Evolutionary conservation across 2,113 vertebrate species (phyloP), one percentile per base, ranked within the genome.

Genomic region (Cavia aperea): DNA sequence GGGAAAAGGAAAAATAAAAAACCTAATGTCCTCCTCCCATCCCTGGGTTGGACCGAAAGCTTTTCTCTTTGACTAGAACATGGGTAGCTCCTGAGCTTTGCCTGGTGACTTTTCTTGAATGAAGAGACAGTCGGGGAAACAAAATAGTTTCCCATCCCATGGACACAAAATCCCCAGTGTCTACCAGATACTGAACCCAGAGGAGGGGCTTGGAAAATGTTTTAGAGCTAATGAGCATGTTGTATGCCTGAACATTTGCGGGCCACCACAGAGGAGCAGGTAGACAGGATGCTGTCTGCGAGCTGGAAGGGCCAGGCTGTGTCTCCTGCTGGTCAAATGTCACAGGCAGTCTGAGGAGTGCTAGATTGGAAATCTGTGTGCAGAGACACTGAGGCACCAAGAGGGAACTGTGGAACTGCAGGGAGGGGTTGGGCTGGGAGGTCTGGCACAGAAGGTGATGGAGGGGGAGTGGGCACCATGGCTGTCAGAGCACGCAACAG

Each of bases 81-180:
- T 66, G 58, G 21, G 65, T 39, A 43, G 33, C 78, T 90, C 86
- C 72, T 43, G 73, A 70, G 63, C 26, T 56, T 65, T 54, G 46
- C 26, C 56, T 56, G 19, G 9, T 66, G 56, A 60, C 60, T 79
- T 92, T 82, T 95, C 73, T 93, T 68, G 63, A 70, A 6, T 75
- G 43, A 39, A 18, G 16, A 0, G 7, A 21, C 8, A 11, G 15
- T 79, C 2, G 60, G 24, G 23, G 29, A 46, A 72, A 86, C 82
- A 58, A 65, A 54, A 87, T 86, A 90, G 51, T 36, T 39, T 88
- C 78, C n/a, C 60, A 5, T 87, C 82, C 78, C 46, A 33, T 54
- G n/a, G 73, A 7, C 16, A 77, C 21, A 58, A 19, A 81, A 49
- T 79, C 29, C 43, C 3, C 43, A 56, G 79, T 36, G 60, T 16